phyloP scores from a whole-genome alignment of 2,888 invertebrate species.

The Stratiomys singularior region DNA sequence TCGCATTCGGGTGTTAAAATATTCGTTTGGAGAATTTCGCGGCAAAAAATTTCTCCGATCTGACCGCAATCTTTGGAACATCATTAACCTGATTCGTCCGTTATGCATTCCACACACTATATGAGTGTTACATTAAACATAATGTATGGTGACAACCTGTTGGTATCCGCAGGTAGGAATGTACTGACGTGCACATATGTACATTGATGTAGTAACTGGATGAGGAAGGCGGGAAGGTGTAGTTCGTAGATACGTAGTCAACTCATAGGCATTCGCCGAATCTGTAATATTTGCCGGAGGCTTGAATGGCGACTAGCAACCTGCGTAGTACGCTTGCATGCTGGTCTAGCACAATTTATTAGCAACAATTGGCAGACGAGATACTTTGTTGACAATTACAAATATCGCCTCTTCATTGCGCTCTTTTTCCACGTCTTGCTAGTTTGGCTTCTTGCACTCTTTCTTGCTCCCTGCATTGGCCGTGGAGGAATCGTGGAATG shows the following conservation, averaged over 20 bases:
- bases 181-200: constrained; percentile 2
- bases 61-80: constrained; percentile 45
- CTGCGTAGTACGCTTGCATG: background rate
- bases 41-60: constrained; percentile 40
- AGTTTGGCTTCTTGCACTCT: no score
- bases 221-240: no score
- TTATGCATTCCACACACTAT: constrained; percentile 38
- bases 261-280: background rate
- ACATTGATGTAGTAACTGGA: background rate
- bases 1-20: background rate
- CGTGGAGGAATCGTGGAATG: no score
- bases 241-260: background rate
- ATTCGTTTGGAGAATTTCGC: constrained; percentile 17
- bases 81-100: constrained; percentile 44
- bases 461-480: no score
- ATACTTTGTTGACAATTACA: constrained; percentile 21
- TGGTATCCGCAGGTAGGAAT: constrained; percentile 1
- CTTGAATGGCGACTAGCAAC: constrained; percentile 1
- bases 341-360: constrained; percentile 20
- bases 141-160: constrained; percentile 33
- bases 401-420: background rate
- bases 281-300: background rate
- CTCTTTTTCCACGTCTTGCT: background rate
- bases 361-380: background rate
- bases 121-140: constrained; percentile 24